Evolutionary conservation across 2,888 invertebrate species (phyloP).

Genomic region (Arrhopalites spinosus): DNA sequence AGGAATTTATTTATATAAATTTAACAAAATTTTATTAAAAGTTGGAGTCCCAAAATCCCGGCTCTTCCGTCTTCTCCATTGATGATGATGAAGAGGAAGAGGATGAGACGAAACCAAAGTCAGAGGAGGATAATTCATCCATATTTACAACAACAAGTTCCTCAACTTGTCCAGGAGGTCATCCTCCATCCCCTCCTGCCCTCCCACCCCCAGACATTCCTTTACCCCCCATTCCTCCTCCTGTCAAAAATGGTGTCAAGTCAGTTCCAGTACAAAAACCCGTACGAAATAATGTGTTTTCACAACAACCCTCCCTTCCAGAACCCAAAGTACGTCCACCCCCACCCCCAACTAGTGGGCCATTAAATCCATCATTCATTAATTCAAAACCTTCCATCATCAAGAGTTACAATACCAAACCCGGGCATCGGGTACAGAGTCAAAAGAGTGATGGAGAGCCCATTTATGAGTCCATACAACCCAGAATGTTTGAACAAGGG

Average conservation of each 20-base stretch:
- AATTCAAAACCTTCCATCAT: background rate
- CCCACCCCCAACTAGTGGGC: slow-evolving; percentile 64
- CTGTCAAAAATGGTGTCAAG: background rate
- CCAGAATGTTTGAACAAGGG: slow-evolving; percentile 60
- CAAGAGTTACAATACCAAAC: background rate
- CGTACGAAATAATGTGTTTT: background rate
- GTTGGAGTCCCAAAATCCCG: slow-evolving; percentile 35
- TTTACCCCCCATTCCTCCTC: slow-evolving; percentile 23
- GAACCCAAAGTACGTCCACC: slow-evolving; percentile 79
- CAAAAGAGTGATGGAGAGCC: slow-evolving; percentile 67
- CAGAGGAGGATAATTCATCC: slow-evolving; percentile 36
- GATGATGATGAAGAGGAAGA: slow-evolving; percentile 37
- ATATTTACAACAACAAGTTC: slow-evolving; percentile 33
- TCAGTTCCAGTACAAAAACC: background rate
- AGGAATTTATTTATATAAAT: background rate
- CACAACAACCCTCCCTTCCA: slow-evolving; percentile 72
- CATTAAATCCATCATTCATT: slow-evolving; percentile 7
- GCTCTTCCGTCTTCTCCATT: slow-evolving; percentile 36
- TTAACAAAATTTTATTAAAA: background rate
- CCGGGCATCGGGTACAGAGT: background rate
- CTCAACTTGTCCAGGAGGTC: slow-evolving; percentile 10
- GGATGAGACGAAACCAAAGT: slow-evolving; percentile 29
- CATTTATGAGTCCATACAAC: slow-evolving; percentile 83
- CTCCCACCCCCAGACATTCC: slow-evolving; percentile 41
- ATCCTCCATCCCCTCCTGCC: slow-evolving; percentile 40